Conservation (phyloP, 2,888 invertebrate genomes). For the Pogonocherus hispidulus region DNA sequence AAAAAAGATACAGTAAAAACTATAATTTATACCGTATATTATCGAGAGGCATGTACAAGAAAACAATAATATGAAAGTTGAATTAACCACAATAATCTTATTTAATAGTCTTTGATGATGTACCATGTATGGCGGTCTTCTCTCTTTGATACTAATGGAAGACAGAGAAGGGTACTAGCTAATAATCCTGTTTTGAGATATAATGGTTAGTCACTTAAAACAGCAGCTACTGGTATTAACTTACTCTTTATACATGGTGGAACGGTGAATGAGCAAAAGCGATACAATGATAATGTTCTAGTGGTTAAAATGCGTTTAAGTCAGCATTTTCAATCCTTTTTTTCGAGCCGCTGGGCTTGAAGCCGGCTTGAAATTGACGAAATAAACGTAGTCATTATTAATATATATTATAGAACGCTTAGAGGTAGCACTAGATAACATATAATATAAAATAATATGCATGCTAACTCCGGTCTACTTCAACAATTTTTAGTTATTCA, state of each 20-base stretch:
- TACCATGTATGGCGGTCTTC: slow-evolving; percentile 31
- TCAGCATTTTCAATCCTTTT: no score
- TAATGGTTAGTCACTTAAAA: slow-evolving; percentile 46
- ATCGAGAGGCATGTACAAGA: slow-evolving; percentile 44
- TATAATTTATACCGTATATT: slow-evolving; percentile 41
- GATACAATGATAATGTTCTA: no score
- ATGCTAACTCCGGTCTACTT: no score
- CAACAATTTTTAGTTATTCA: no score
- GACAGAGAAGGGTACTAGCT: slow-evolving; percentile 33
- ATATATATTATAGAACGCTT: no score
- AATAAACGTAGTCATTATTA: no score
- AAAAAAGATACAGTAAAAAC: slow-evolving; percentile 36
- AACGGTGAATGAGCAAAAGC: background rate
- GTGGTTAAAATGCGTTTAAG: no score
- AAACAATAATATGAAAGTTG: slow-evolving; percentile 47
- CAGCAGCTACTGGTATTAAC: slow-evolving; percentile 49
- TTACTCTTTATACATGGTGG: slow-evolving; percentile 25
- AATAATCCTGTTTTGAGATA: slow-evolving; percentile 45
- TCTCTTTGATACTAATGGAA: slow-evolving; percentile 21
- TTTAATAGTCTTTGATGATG: slow-evolving; percentile 47
- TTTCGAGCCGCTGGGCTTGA: no score
- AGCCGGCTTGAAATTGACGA: no score
- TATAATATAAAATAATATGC: no score
- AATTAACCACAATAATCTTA: slow-evolving; percentile 48
- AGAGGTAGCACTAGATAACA: no score